phyloP scores from a whole-genome alignment of 2,797 vertebrate species.

The Antrozous pallidus region DNA sequence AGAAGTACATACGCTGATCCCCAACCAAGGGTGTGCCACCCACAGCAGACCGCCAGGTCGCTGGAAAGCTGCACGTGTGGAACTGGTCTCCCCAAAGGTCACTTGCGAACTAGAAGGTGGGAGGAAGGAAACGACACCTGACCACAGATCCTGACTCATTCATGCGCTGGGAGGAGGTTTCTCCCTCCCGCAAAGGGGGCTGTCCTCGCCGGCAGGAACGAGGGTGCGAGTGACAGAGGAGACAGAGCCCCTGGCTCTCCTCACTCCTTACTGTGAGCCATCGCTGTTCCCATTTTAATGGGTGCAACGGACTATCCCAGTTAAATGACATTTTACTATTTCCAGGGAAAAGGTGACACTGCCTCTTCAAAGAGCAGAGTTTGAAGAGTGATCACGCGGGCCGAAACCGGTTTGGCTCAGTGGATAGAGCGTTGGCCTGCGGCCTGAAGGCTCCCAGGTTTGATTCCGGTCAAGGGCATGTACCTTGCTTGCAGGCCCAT shows the following conservation, averaged over 20 bases:
- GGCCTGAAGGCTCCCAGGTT: no score
- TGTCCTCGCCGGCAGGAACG: neutral
- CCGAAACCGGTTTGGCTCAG: no score
- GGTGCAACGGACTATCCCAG: neutral
- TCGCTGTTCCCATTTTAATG: neutral
- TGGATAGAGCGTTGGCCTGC: no score
- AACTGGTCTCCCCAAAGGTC: neutral
- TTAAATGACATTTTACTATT: neutral
- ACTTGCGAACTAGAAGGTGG: neutral
- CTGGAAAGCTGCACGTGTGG: neutral
- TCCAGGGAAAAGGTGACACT: neutral
- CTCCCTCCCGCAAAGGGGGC: neutral
- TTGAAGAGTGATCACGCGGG: no score
- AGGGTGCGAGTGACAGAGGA: neutral
- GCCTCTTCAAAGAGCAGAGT: neutral
- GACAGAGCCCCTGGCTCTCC: neutral
- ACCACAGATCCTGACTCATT: neutral
- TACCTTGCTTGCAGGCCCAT: no score
- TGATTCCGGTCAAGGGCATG: no score
- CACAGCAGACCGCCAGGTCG: neutral
- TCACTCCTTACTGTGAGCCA: neutral
- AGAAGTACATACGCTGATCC: neutral
- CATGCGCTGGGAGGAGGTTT: neutral
- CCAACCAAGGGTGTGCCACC: neutral
- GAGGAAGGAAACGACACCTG: neutral